phyloP scores from a whole-genome alignment of 2,797 vertebrate species.

The Alfaro cultratus region DNA sequence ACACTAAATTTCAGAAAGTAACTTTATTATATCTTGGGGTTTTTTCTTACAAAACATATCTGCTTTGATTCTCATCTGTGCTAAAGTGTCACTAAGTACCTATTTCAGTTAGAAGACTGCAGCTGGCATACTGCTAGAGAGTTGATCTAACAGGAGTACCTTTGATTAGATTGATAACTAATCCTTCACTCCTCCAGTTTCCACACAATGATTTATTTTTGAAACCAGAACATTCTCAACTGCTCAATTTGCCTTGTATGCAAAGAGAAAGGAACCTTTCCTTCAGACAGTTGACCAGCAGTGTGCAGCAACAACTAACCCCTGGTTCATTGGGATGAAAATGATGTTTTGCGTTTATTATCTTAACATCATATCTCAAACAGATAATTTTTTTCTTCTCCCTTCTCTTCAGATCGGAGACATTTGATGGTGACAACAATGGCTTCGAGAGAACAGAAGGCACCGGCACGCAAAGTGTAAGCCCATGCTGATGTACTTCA shows the following conservation, averaged over 20 bases:
- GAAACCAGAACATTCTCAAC: not conserved
- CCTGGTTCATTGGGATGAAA: not conserved
- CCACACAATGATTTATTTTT: not conserved
- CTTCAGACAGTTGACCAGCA: not conserved
- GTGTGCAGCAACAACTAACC: not conserved
- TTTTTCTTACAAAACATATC: not conserved
- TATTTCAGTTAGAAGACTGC: not conserved
- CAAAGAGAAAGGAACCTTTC: not conserved
- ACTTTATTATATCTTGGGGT: not conserved
- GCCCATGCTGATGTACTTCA: constrained; percentile 21
- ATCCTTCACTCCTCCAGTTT: not conserved
- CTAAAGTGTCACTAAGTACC: not conserved
- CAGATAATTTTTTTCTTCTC: constrained; percentile 1
- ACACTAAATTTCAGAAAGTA: not conserved
- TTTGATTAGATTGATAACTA: not conserved
- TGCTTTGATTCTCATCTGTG: not conserved
- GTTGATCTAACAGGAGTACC: not conserved
- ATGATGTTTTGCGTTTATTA: not conserved
- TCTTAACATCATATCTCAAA: not conserved
- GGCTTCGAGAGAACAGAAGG: constrained; percentile 58
- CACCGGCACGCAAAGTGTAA: constrained; percentile 76
- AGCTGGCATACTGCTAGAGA: not conserved
- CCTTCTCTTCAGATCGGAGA: constrained; percentile 78
- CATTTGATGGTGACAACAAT: constrained; percentile 71
- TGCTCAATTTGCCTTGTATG: not conserved